Evolutionary conservation across 1,140 invertebrate species (phyloP), one percentile per base, ranked within the genome.

Genomic region (Berghia stephanieae): DNA sequence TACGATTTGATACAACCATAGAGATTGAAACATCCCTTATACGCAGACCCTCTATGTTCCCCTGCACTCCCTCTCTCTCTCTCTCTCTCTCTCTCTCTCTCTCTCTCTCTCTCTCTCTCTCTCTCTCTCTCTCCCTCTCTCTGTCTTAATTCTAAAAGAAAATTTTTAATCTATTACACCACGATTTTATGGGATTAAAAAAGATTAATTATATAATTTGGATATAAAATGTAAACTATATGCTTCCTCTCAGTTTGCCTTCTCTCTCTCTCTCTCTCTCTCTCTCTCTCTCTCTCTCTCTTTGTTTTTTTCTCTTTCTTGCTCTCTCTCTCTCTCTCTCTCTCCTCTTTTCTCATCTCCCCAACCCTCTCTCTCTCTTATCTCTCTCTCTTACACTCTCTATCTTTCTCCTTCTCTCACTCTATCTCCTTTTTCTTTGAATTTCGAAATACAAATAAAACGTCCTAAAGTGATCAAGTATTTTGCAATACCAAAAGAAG

Each of bases 41-140:
- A 13, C 27, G 27, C 27, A 31, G 57, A 10, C 10, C 8, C 13
- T 63, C 27, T 63, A n/a, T 16, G 10, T 8, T 63, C 13, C 8
- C 10, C 8, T 10, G 8, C 27, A 63, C 10, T 36, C 13, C 36
- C 27, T 21, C 5, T 68, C 36, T 40, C 24, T 31, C 27, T 40
- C 36, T 68, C 66, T 68, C 66, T 68, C 66, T 68, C 66, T 68
- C 66, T 68, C 31, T 31, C 13, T 40, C 66, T 68, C 66, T 68
- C 66, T 68, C 27, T 31, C 57, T 21, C 27, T 21, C 8, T 31
- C 16, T 63, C 16, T 31, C 31, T 68, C 5, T 40, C 16, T 40
- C 66, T 68, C 10, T 40, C 66, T 68, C 27, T 13, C 31, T 36
- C 31, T 68, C 66, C 10, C 66, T 68, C 36, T 36, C 36, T 16